A percentile compares a stretch with the other conserved stretches of the same genome.
Evolutionary conservation across 1,140 invertebrate species (phyloP).

Genomic region (Oncopodura yosiiana): DNA sequence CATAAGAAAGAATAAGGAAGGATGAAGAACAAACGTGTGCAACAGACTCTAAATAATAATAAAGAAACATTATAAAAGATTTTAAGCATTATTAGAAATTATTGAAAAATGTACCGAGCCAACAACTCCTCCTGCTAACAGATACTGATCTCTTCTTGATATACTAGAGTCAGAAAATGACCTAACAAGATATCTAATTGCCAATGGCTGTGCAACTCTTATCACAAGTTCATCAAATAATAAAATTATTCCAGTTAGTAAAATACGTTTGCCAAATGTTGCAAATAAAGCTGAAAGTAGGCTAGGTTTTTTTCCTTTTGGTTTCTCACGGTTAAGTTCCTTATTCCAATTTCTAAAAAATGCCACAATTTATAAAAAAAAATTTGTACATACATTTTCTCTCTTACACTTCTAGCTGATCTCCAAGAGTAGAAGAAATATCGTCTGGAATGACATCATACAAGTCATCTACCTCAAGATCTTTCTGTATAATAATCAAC

Average conservation of each 20-base stretch:
- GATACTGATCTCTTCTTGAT: slow-evolving; percentile 7
- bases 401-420: slow-evolving; percentile 2
- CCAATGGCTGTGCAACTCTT: slow-evolving; percentile 6
- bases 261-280: slow-evolving; percentile 10
- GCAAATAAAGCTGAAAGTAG: slow-evolving; percentile 10
- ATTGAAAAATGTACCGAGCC: not conserved
- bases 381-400: not conserved
- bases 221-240: slow-evolving; percentile 21
- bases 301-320: slow-evolving; percentile 5
- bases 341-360: slow-evolving; percentile 41
- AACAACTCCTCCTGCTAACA: slow-evolving; percentile 15
- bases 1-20: slow-evolving; percentile 2
- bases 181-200: slow-evolving; percentile 22
- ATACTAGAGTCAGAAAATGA: slow-evolving; percentile 1
- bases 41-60: slow-evolving; percentile 5
- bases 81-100: too few species aligned
- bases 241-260: not conserved
- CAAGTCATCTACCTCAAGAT: slow-evolving; percentile 11
- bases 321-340: slow-evolving; percentile 40
- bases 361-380: not conserved
- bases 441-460: slow-evolving; percentile 18
- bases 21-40: slow-evolving; percentile 16
- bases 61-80: too few species aligned
- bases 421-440: not conserved
- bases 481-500: too few species aligned